Evolutionary conservation across 2,888 invertebrate genomes (phyloP).

Genomic region (Macropis europaea): DNA sequence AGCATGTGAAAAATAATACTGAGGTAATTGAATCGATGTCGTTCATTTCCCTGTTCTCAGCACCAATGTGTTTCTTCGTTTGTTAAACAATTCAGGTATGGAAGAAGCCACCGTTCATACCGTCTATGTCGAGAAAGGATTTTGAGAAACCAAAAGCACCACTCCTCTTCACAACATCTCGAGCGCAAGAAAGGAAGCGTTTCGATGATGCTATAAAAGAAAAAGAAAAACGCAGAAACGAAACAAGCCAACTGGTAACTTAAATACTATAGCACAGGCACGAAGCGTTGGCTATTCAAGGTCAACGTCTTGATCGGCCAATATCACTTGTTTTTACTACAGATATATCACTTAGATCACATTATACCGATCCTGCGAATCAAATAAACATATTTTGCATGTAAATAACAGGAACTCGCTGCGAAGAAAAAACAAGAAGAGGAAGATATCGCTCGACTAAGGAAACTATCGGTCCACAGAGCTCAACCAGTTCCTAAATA

Average conservation of each 20-base stretch:
- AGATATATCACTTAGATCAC: not conserved
- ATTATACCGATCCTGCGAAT: not conserved
- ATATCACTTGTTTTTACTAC: not conserved
- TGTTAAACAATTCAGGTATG: slow-evolving; percentile 26
- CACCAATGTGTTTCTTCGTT: not conserved
- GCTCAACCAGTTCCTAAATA: slow-evolving; percentile 60
- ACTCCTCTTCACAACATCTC: slow-evolving; percentile 44
- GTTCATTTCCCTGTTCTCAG: too few relatives aligned
- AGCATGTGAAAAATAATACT: not conserved
- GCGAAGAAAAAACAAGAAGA: slow-evolving; percentile 47
- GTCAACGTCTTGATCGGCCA: too few relatives aligned
- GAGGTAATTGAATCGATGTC: slow-evolving; percentile 6
- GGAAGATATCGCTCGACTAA: slow-evolving; percentile 45
- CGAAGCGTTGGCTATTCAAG: not conserved
- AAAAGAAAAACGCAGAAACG: slow-evolving; percentile 39
- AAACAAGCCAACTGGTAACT: slow-evolving; percentile 44
- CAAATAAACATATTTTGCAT: not conserved
- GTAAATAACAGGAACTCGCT: slow-evolving; percentile 41
- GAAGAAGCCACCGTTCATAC: slow-evolving; percentile 50
- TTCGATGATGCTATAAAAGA: slow-evolving; percentile 50
- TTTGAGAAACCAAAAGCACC: slow-evolving; percentile 40
- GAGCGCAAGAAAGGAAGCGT: slow-evolving; percentile 55
- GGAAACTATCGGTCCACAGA: slow-evolving; percentile 56
- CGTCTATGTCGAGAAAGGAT: not conserved
- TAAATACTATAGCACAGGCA: not conserved